Evolutionary conservation across 2,888 invertebrate species (phyloP), one percentile per base, ranked within the genome.

Genomic region (Troides helena): DNA sequence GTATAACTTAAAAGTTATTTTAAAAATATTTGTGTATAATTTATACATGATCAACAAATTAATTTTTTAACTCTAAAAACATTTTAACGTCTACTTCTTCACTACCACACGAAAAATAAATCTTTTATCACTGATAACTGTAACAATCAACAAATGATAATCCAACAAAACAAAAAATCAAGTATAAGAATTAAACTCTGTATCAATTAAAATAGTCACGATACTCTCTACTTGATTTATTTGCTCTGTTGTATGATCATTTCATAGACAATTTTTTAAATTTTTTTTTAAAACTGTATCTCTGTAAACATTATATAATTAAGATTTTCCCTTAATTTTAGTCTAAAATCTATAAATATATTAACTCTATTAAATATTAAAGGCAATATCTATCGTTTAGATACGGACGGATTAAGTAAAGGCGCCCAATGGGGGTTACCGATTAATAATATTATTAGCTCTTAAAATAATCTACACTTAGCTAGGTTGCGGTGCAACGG

Each of bases 321-420:
- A 86, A 85, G 84, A 89, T 85, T 85, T 84, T 78, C 81, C 80
- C 87, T 89, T 89, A 87, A 83, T 84, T 84, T 87, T 78, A 80
- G 57, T 81, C 87, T 90, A 90, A 84, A 86, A 78, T 86, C 90
- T 92, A 92, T 90, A 91, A 92, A 92, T 92, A 92, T 92, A 92
- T 92, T 92, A 92, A 90, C 89, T 92, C 89, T 92, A 92, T 90
- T 92, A 92, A 90, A 91, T 90, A 91, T 91, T 92, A 92, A 92
- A 92, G 92, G 92, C 92, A 92, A 92, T 90, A 89, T 92, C 90
- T 92, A 92, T 88, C 83, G 85, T 90, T 46, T 90, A 92, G 86
- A 92, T 85, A 88, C 90, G 92, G 92, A 92, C 92, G 92, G 92
- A 92, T 92, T 90, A 89, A 88, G 88, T 90, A 84, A 91, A 92